Evolutionary conservation across 2,888 invertebrate species (phyloP), one percentile per base, ranked within the genome.

Genomic region (Strigamia maritima): DNA sequence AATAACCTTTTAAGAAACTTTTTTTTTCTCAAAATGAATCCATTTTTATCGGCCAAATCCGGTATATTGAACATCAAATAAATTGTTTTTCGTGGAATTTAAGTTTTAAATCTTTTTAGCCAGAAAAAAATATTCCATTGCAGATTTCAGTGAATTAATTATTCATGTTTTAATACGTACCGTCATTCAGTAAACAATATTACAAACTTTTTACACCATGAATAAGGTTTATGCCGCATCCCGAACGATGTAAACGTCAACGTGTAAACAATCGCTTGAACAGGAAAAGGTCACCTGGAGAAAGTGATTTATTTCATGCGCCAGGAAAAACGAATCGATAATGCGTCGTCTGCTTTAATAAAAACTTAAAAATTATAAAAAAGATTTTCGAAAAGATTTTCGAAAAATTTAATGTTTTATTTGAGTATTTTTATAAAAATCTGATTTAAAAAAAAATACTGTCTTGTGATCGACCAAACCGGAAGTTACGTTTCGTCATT

Each of bases 211-310:
- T 65, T 65, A 65, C 65, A 65, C 26, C 65, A 26, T 65, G 65
- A 65, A 28, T 65, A 26, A 65, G 26, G 65, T 65, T 65, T 65
- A 65, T 65, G 16, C 65, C 65, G 65, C 65, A 65, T 65, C 65
- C 28, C 65, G 49, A 44, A 16, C 49, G 14, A 6, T 16, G n/a
- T 65, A 65, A 10, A 12, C 12, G 65, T 65, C 24, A 65, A 65
- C 65, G 65, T 65, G 65, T 65, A 65, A 65, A 65, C 65, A 65
- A 65, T 65, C 26, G 65, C 65, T 26, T 7, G n/a, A 1, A 10
- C 7, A 10, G 65, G 65, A 65, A 65, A 14, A 6, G 24, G 16
- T 7, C 14, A 65, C 65, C 65, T 26, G 65, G 26, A 24, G 16
- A 65, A 65, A 6, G 49, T n/a, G 49, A 60, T 60, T 22, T 12